phyloP scores from a whole-genome alignment of 1,140 invertebrate species.

The Diachasma alloeum region DNA sequence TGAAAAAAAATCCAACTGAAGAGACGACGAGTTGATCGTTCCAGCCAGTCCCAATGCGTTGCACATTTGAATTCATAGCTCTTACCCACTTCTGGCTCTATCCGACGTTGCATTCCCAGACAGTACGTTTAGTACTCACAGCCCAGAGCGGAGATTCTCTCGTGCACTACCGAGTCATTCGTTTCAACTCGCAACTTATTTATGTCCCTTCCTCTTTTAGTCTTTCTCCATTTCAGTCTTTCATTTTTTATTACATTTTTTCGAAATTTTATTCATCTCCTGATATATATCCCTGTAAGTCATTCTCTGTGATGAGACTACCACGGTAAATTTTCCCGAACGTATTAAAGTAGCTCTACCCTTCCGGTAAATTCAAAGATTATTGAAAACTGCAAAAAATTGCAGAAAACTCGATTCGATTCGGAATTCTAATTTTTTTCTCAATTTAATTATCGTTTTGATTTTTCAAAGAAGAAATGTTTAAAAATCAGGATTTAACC shows the following conservation, averaged over 20 bases:
- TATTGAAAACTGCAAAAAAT: too few species aligned
- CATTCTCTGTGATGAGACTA: too few species aligned
- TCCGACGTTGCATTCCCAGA: slow-evolving; percentile 26
- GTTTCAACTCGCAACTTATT: slow-evolving; percentile 18
- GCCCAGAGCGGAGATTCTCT: slow-evolving; percentile 3
- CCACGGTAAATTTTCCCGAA: too few species aligned
- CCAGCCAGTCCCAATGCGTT: background rate
- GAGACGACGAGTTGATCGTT: slow-evolving; percentile 5
- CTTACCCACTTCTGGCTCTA: slow-evolving; percentile 18
- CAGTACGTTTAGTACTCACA: background rate
- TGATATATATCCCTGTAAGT: too few species aligned
- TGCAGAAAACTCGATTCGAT: too few species aligned
- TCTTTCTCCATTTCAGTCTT: background rate
- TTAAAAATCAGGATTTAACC: too few species aligned
- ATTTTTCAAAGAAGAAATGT: too few species aligned
- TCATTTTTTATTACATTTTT: background rate
- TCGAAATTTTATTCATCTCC: background rate
- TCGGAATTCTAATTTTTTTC: too few species aligned
- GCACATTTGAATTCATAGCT: slow-evolving; percentile 29
- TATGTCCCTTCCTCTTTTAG: slow-evolving; percentile 5
- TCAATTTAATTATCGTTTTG: too few species aligned
- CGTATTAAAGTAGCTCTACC: too few species aligned
- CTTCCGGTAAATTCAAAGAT: too few species aligned
- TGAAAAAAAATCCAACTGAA: background rate
- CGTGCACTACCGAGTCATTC: slow-evolving; percentile 16